Evolutionary conservation across 2,797 vertebrate genomes (phyloP).

Genomic region (Scarus forsteni): DNA sequence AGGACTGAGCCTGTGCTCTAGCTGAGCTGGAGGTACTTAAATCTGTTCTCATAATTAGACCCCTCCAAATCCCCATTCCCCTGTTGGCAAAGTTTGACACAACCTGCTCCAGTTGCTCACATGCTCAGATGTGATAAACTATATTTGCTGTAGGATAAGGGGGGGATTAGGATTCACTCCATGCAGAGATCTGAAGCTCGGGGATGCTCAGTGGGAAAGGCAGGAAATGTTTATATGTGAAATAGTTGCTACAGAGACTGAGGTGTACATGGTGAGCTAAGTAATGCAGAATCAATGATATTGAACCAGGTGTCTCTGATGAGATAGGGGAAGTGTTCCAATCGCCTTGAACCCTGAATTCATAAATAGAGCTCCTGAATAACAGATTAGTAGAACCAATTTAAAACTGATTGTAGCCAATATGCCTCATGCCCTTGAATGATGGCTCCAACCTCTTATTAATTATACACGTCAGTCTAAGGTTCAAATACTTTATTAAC

Average conservation of each 20-base stretch:
- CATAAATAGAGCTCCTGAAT: constrained; percentile 42
- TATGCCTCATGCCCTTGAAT: constrained; percentile 38
- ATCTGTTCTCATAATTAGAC: constrained; percentile 81
- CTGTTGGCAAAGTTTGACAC: constrained; percentile 71
- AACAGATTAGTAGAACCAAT: constrained; percentile 66
- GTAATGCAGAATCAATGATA: constrained; percentile 62
- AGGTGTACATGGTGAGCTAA: constrained; percentile 42
- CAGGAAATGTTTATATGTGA: constrained; percentile 54
- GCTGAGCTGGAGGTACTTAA: constrained; percentile 68
- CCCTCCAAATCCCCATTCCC: constrained; percentile 69
- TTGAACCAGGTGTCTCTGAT: constrained; percentile 60
- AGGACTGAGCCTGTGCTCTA: constrained; percentile 25
- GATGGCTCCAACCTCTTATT: constrained; percentile 28
- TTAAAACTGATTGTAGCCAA: constrained; percentile 43
- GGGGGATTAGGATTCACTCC: constrained; percentile 64
- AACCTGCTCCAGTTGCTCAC: constrained; percentile 72
- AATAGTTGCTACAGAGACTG: constrained; percentile 31
- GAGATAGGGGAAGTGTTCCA: constrained; percentile 53
- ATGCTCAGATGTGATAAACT: constrained; percentile 72
- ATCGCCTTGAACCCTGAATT: constrained; percentile 56
- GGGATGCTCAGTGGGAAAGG: constrained; percentile 19
- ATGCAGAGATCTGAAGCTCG: constrained; percentile 51
- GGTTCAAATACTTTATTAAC: constrained; percentile 45
- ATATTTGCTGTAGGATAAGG: constrained; percentile 66
- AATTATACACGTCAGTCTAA: constrained; percentile 29